Evolutionary conservation across 2,888 invertebrate genomes (phyloP).

Genomic region (Axea sp.): DNA sequence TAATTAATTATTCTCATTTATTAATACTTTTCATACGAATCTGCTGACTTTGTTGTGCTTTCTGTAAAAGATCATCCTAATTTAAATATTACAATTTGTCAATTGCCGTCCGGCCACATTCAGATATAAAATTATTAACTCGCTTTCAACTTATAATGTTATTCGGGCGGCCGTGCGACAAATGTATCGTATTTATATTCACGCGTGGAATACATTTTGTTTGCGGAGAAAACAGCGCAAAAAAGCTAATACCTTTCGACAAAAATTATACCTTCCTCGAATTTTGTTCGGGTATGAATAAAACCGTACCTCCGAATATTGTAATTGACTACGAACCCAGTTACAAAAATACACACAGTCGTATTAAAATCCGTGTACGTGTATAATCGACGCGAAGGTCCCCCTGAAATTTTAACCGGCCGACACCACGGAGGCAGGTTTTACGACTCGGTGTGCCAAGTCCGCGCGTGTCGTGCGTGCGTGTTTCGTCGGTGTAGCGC

Average conservation of each 20-base stretch:
- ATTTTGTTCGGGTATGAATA: conserved; percentile 10
- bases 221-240: conserved; percentile 1
- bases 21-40: too few relatives aligned
- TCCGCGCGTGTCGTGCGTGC: conserved; percentile 59
- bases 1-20: too few relatives aligned
- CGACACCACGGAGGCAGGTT: conserved; percentile 46
- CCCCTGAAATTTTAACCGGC: conserved; percentile 49
- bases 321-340: conserved; percentile 47
- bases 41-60: too few relatives aligned
- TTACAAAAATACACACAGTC: conserved; percentile 43
- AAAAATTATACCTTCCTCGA: conserved; percentile 16
- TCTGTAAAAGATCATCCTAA: background rate
- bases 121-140: conserved; percentile 13
- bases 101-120: background rate
- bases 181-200: conserved; percentile 13
- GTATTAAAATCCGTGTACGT: conserved; percentile 18
- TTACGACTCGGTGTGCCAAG: conserved; percentile 50
- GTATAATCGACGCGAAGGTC: conserved; percentile 43
- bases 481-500: conserved; percentile 65
- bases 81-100: background rate
- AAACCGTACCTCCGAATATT: conserved; percentile 29
- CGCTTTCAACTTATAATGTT: background rate
- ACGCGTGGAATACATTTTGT: conserved; percentile 1
- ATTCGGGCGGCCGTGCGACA: conserved; percentile 4
- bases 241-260: background rate